Conservation (phyloP, 2,113 vertebrate species). For the Petromus typicus region DNA sequence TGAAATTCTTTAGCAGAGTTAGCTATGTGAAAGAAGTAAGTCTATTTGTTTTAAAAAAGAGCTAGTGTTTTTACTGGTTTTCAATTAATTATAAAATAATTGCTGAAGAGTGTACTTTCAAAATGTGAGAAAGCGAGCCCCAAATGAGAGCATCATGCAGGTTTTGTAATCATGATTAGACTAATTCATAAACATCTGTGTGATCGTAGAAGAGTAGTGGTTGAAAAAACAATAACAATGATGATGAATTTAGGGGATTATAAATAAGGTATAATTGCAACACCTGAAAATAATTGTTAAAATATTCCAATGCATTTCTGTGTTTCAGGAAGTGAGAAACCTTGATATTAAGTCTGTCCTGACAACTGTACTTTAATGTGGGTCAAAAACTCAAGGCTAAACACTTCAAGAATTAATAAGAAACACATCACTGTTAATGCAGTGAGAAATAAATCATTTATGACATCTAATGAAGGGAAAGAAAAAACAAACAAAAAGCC, state of each 20-base stretch:
- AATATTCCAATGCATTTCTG: not conserved
- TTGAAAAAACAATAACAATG: not conserved
- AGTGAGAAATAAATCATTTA: not conserved
- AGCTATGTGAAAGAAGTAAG: not conserved
- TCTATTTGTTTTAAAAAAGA: not conserved
- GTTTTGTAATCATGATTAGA: not conserved
- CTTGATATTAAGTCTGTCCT: not conserved
- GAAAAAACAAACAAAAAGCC: not conserved
- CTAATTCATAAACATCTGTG: not conserved
- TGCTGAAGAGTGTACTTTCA: not conserved
- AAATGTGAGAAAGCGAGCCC: not conserved
- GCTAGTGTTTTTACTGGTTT: not conserved
- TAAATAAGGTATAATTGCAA: not conserved
- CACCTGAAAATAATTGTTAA: not conserved
- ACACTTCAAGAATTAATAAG: conserved; percentile 25
- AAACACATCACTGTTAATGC: not conserved
- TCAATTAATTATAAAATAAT: not conserved
- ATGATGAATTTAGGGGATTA: not conserved
- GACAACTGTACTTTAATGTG: not conserved
- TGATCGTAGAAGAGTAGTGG: not conserved
- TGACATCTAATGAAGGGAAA: not conserved
- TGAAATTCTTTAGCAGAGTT: not conserved
- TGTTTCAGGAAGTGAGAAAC: conserved; percentile 2
- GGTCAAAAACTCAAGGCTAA: conserved; percentile 37
- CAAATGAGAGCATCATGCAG: not conserved